Evolutionary conservation across 2,113 vertebrate species (phyloP).

Genomic region (Trematomus loennbergii): DNA sequence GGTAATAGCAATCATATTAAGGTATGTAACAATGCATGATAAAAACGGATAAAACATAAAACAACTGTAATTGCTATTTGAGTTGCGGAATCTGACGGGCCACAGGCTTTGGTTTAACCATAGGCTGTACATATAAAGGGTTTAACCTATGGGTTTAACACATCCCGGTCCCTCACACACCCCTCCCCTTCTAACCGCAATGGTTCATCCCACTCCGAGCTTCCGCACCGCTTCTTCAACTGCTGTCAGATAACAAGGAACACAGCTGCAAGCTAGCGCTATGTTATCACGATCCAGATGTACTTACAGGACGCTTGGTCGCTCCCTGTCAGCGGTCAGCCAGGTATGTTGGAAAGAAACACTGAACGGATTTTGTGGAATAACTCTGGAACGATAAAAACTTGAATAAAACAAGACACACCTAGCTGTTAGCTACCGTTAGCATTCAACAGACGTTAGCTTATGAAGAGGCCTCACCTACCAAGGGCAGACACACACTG

Average conservation of each 20-base stretch:
- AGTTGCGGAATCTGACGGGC: too few relatives aligned
- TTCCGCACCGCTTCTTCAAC: slow-evolving; percentile 12
- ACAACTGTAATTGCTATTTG: too few relatives aligned
- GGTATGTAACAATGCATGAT: too few relatives aligned
- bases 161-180: rapidly evolving
- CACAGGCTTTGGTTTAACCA: too few relatives aligned
- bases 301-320: slow-evolving; percentile 85
- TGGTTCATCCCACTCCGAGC: slow-evolving; percentile 41
- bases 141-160: too few relatives aligned
- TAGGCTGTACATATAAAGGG: too few relatives aligned
- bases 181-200: background rate
- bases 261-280: slow-evolving; percentile 13
- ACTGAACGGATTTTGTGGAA: background rate
- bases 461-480: slow-evolving; percentile 43
- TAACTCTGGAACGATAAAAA: too few relatives aligned
- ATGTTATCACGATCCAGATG: slow-evolving; percentile 84
- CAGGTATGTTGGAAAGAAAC: slow-evolving; percentile 81
- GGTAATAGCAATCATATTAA: too few relatives aligned
- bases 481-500: slow-evolving; percentile 80
- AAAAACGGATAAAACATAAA: too few relatives aligned
- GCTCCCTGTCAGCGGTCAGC: slow-evolving; percentile 85
- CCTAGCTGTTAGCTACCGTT: background rate
- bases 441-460: slow-evolving; percentile 8
- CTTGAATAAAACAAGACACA: background rate
- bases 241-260: background rate